Evolutionary conservation across 1,140 invertebrate species (phyloP).

Genomic region (Lepidurus packardi): DNA sequence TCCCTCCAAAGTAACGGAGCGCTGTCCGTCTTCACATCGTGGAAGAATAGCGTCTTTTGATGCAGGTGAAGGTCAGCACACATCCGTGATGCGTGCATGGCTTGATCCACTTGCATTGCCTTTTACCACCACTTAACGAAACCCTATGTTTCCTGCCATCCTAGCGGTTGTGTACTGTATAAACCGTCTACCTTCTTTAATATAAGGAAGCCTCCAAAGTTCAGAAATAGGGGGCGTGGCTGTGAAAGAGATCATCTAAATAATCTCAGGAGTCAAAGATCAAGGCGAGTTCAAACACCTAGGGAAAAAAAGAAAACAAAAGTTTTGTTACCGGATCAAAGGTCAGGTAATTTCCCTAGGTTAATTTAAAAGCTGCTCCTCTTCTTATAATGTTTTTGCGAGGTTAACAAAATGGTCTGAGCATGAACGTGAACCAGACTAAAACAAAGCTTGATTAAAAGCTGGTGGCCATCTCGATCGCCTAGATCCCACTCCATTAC

Average conservation of each 20-base stretch:
- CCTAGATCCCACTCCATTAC: background rate
- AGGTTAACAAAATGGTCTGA: too few species aligned
- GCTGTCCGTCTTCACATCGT: background rate
- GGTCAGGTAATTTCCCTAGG: background rate
- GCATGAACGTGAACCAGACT: too few species aligned
- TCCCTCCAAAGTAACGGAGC: background rate
- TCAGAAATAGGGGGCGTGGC: background rate
- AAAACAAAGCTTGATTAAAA: too few species aligned
- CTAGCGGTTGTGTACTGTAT: background rate
- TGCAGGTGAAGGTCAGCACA: constrained; percentile 17
- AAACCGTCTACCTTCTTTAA: background rate
- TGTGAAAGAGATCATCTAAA: background rate
- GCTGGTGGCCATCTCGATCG: too few species aligned
- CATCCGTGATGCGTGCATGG: constrained; percentile 13
- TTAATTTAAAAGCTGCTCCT: background rate
- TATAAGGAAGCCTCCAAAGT: background rate
- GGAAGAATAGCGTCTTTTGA: constrained; percentile 17
- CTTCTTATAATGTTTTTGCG: background rate
- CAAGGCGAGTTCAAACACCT: constrained; percentile 1
- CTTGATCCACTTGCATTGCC: constrained; percentile 1
- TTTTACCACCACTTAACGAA: background rate
- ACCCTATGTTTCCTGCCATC: background rate
- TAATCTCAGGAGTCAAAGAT: background rate
- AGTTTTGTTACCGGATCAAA: background rate
- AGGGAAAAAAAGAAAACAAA: background rate